Conservation (phyloP, 2,113 vertebrate species). For the Lagopus muta region DNA sequence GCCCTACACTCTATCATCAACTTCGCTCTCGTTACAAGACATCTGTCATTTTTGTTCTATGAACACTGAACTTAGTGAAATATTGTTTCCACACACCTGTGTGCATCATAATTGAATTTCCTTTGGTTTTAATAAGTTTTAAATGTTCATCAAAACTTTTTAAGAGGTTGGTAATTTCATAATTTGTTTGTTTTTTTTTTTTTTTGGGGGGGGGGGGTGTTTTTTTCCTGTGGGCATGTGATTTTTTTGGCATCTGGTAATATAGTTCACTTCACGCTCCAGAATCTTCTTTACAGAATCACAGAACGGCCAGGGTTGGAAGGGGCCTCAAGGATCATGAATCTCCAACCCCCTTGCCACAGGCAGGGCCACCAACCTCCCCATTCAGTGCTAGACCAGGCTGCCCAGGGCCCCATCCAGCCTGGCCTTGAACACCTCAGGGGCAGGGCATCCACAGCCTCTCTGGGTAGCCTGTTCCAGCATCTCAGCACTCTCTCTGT, state of each 20-base stretch:
- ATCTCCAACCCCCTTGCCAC: no score
- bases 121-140: neutral
- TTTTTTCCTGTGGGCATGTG: neutral
- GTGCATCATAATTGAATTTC: neutral
- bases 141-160: neutral
- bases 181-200: neutral
- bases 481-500: no score
- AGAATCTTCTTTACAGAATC: no score
- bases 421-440: no score
- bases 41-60: neutral
- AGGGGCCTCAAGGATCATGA: no score
- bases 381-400: no score
- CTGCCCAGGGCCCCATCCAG: no score
- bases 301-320: no score
- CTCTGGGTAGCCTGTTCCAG: no score
- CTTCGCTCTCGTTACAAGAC: neutral
- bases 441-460: no score
- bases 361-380: no score
- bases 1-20: neutral
- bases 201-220: neutral
- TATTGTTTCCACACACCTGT: neutral
- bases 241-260: neutral
- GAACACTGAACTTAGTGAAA: neutral
- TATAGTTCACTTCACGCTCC: neutral
- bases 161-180: neutral